Conservation (phyloP, 64 coral and sea anemone genomes). For the Actinia tenebrosa region DNA sequence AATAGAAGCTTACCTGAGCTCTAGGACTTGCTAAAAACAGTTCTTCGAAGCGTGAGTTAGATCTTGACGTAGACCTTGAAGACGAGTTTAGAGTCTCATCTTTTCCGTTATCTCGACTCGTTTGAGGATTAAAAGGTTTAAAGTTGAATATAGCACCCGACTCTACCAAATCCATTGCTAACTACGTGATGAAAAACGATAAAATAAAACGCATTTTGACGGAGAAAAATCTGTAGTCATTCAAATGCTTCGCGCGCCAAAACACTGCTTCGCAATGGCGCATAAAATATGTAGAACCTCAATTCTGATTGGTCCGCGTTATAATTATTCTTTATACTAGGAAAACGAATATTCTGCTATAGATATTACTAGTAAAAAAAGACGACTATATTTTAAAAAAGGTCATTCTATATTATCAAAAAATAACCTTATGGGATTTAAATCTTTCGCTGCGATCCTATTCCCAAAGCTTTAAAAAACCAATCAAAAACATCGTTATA, state of each 20-base stretch:
- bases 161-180: slow-evolving; percentile 21
- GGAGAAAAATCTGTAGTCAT: background rate
- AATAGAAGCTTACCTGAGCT: slow-evolving; percentile 18
- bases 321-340: no score
- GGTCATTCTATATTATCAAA: background rate
- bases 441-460: background rate
- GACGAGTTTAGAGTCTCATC: background rate
- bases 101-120: background rate
- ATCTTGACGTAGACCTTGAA: background rate
- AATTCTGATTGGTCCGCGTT: background rate
- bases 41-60: slow-evolving; percentile 26
- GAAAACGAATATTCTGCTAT: no score
- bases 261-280: background rate
- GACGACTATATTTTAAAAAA: background rate
- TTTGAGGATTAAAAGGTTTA: slow-evolving; percentile 1
- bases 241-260: background rate
- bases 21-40: slow-evolving; percentile 37
- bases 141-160: slow-evolving; percentile 21
- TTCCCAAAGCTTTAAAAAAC: background rate
- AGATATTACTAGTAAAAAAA: background rate
- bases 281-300: background rate
- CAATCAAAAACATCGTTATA: background rate
- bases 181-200: background rate
- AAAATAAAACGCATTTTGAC: slow-evolving; percentile 14
- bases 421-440: background rate